Evolutionary conservation across 2,888 invertebrate genomes (phyloP).

Genomic region (Pristionchus fissidentatus): DNA sequence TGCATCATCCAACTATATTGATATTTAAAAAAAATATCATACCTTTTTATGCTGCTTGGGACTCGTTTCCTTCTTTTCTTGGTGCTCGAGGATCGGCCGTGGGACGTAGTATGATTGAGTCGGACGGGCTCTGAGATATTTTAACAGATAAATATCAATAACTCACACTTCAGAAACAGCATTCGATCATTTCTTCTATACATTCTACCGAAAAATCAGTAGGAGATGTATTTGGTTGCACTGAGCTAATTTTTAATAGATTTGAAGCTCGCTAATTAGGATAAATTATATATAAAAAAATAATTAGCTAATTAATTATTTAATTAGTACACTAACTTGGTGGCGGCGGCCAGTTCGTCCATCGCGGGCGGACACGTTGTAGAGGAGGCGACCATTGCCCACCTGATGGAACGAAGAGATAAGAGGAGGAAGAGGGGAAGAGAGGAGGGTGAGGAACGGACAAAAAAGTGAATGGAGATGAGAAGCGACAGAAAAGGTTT

Average conservation of each 20-base stretch:
- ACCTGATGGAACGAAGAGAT: conserved; percentile 12
- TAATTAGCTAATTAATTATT: background rate
- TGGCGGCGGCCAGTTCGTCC: background rate
- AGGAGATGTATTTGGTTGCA: no score
- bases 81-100: conserved; percentile 55
- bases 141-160: no score
- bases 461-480: background rate
- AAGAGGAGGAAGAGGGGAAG: background rate
- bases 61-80: background rate
- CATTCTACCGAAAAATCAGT: no score
- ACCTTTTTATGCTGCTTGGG: conserved; percentile 6
- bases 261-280: no score
- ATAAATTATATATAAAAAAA: no score
- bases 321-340: background rate
- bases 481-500: background rate
- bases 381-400: background rate
- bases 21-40: background rate
- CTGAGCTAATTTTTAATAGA: no score
- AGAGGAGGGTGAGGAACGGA: background rate
- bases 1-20: background rate
- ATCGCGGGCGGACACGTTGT: background rate
- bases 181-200: no score
- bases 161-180: no score
- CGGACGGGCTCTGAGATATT: conserved; percentile 52
- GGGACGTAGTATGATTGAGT: conserved; percentile 66